These are phyloP conservation scores for Megastigmus dorsalis DNA, from an alignment of 2,888 invertebrate species.

Conservation along the genomic window DNA sequence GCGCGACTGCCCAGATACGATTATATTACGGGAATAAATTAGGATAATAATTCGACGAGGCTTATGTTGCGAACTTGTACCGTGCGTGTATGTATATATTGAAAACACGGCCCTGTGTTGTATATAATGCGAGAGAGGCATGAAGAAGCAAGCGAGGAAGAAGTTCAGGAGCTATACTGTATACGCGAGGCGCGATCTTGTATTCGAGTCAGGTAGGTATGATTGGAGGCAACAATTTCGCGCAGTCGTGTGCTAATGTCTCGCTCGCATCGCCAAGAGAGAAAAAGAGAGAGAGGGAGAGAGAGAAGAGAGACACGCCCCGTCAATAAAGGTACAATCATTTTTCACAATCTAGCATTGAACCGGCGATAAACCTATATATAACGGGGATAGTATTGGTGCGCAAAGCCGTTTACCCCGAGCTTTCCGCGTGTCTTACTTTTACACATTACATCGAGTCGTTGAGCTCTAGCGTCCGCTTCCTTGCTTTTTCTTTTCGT, in stretches of 20 bases:
- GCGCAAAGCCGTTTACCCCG: no score
- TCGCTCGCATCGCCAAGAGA: constrained; percentile 44
- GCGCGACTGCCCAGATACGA: neutral
- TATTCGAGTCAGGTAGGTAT: constrained; percentile 65
- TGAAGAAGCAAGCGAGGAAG: constrained; percentile 27
- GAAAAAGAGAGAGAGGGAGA: constrained; percentile 7
- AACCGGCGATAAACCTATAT: constrained; percentile 50
- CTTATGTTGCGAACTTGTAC: neutral
- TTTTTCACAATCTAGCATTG: constrained; percentile 68
- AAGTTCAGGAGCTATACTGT: neutral
- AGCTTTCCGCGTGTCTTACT: no score
- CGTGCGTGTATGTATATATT: neutral
- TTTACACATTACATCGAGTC: no score
- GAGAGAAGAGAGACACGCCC: constrained; percentile 51
- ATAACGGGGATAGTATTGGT: no score
- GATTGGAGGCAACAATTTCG: constrained; percentile 66
- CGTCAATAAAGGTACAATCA: constrained; percentile 65
- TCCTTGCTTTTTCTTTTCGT: no score
- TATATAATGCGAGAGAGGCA: neutral
- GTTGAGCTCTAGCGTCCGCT: no score
- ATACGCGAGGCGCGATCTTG: constrained; percentile 55
- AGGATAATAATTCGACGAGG: constrained; percentile 49
- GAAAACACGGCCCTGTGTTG: neutral
- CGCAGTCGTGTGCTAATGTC: constrained; percentile 63
- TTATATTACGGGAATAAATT: constrained; percentile 51